phyloP scores from a whole-genome alignment of 1,140 invertebrate genomes.

The Procambarus virginalis region DNA sequence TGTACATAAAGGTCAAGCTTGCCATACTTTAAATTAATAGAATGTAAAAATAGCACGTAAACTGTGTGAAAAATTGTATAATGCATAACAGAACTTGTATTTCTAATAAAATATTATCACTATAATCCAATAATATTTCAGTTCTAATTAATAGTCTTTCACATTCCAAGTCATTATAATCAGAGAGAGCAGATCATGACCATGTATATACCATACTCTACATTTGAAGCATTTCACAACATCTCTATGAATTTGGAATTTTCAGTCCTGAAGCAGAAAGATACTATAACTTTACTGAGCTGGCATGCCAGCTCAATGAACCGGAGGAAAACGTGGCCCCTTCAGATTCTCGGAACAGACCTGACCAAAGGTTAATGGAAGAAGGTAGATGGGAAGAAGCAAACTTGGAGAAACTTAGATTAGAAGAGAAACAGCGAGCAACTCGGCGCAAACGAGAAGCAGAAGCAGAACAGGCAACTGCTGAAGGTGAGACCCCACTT shows the following conservation, averaged over 20 bases:
- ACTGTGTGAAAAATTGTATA: too few relatives aligned
- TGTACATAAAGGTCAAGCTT: too few relatives aligned
- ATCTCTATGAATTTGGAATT: slow-evolving; percentile 45
- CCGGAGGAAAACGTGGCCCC: slow-evolving; percentile 93
- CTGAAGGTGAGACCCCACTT: slow-evolving; percentile 77
- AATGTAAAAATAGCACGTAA: too few relatives aligned
- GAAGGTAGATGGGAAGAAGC: slow-evolving; percentile 96
- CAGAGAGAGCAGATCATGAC: too few relatives aligned
- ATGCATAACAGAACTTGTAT: too few relatives aligned
- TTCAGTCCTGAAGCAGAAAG: slow-evolving; percentile 82
- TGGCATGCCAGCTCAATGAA: slow-evolving; percentile 98
- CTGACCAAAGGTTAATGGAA: slow-evolving; percentile 99
- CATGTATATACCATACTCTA: too few relatives aligned
- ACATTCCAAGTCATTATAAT: too few relatives aligned
- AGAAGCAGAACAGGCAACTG: slow-evolving; percentile 86
- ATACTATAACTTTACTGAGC: slow-evolving; percentile 95
- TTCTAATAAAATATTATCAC: too few relatives aligned
- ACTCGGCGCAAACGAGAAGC: slow-evolving; percentile 83
- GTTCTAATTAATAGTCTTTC: too few relatives aligned
- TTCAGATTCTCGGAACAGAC: slow-evolving; percentile 93
- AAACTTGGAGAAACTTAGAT: slow-evolving; percentile 88
- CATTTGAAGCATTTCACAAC: too few relatives aligned
- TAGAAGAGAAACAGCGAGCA: slow-evolving; percentile 96
- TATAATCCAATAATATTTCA: too few relatives aligned
- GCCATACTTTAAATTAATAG: too few relatives aligned